Base-by-base conservation (phyloP, 2,113 vertebrate species). In the Canis aureus region DNA sequence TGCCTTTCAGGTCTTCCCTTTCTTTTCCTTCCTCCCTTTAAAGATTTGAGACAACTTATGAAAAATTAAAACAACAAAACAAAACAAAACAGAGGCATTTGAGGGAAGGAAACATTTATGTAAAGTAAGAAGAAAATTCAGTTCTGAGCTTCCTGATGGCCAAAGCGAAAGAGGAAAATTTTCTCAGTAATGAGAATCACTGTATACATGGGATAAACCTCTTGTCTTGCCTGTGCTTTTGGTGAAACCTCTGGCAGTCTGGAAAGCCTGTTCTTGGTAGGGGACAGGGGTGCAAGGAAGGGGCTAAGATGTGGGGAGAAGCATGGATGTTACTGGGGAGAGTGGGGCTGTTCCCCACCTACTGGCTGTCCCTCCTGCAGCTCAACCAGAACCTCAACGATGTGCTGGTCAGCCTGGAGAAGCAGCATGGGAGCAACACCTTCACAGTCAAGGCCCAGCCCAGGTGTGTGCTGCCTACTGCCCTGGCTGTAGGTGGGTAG, bases 361-460 rank as follows among this genome's bases (percentile, higher is more conserved):
- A 22, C 29, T 80, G n/a, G 25, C 17, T 20, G 0, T 69, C 6
- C 4, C 4, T 25, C 35, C 89, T n/a, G 49, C 98, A 99, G 99
- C 99, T 99, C 99, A 99, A 99, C 98, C 99, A 99, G 99, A 99
- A 99, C 98, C 98, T 99, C 96, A 98, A 99, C 27, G 99, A 99
- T 7, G 98, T 99, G 87, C 98, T 99, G 99, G 98, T 98, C 95
- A 99, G 98, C 97, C 97, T 99, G 98, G 99, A 99, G 97, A 97
- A 98, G 90, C 98, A 99, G 97, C 99, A 99, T 2, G 98, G 98
- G 0, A 98, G 98, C 97, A 99, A 99, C 97, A 98, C 99, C 60
- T 99, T 99, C 93, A 98, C 98, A 0, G 12, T 99, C 97, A 99
- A 99, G 99, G 98, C 98, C 84, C 99, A 99, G 98, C 99, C 99